These are phyloP conservation scores for Xenops minutus DNA, from an alignment of 2,797 vertebrate genomes.

Conservation along the genomic window DNA sequence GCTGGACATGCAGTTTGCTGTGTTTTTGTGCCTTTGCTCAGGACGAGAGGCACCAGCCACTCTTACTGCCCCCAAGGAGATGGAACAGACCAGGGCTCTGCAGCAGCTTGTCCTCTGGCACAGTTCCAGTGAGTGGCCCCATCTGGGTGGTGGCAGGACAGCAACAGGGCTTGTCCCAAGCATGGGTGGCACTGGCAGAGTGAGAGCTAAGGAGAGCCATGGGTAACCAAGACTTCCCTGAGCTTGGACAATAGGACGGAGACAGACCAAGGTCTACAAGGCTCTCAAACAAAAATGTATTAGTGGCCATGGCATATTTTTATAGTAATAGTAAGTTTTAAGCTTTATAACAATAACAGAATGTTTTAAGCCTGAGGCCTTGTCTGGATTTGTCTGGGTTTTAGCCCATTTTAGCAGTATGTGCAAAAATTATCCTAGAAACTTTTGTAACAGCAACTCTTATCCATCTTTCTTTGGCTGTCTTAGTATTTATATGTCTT, in stretches of 20 bases:
- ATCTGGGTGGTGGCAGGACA: background rate
- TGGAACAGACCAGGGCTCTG: background rate
- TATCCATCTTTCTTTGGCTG: background rate
- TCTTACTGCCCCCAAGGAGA: background rate
- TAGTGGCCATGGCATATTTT: background rate
- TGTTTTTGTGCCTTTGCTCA: background rate
- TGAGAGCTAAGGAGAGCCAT: background rate
- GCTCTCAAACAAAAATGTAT: background rate
- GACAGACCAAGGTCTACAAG: background rate
- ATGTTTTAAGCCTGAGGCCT: background rate
- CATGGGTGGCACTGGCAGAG: background rate
- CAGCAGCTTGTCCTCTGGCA: background rate
- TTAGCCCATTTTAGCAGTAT: background rate
- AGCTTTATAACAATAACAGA: background rate
- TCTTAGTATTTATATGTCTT: background rate
- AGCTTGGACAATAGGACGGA: background rate
- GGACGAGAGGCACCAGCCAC: rapidly evolving
- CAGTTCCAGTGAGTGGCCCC: background rate
- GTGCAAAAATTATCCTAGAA: background rate
- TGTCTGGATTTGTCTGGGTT: background rate
- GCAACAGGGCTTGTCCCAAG: rapidly evolving
- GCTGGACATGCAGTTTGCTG: background rate
- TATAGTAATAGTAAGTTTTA: background rate
- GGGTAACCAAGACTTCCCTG: background rate
- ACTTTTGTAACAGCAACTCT: background rate